Conservation (phyloP, 1,140 invertebrate species). For the Drosophila pallidifrons region DNA sequence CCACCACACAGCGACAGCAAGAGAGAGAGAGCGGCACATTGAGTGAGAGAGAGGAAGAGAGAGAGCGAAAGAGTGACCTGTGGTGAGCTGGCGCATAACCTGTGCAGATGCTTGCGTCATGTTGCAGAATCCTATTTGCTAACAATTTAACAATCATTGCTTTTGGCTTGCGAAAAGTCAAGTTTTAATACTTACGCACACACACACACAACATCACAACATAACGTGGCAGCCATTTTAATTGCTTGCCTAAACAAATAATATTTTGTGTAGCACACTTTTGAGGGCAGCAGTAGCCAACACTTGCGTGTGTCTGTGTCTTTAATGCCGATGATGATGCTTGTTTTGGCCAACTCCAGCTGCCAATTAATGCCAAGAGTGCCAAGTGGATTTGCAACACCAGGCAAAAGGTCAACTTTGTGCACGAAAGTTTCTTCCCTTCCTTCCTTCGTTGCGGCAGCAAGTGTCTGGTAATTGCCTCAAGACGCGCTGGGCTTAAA, state of each 20-base stretch:
- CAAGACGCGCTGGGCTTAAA: conserved; percentile 33
- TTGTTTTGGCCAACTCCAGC: conserved; percentile 28
- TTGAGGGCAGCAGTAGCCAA: conserved; percentile 20
- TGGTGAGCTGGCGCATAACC: conserved; percentile 21
- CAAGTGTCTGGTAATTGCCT: conserved; percentile 58
- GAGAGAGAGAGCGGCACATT: conserved; percentile 23
- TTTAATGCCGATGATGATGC: conserved; percentile 18
- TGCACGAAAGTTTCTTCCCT: conserved; percentile 17
- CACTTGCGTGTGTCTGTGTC: conserved; percentile 24
- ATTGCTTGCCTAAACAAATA: conserved; percentile 80
- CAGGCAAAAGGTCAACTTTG: conserved; percentile 41
- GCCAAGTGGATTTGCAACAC: conserved; percentile 48
- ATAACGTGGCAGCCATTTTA: conserved; percentile 62
- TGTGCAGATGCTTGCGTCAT: conserved; percentile 43
- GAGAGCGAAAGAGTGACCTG: conserved; percentile 2
- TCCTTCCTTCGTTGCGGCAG: background rate
- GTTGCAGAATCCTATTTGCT: conserved; percentile 73
- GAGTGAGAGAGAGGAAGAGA: background rate
- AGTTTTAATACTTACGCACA: conserved; percentile 31
- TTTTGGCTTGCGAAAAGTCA: conserved; percentile 54
- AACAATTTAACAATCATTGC: conserved; percentile 83
- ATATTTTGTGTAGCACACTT: conserved; percentile 70
- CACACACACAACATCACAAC: conserved; percentile 4
- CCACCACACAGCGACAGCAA: conserved; percentile 18
- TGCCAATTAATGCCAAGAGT: conserved; percentile 62